Conservation (phyloP, 2,888 invertebrate genomes). For the Drosophila incognita region DNA sequence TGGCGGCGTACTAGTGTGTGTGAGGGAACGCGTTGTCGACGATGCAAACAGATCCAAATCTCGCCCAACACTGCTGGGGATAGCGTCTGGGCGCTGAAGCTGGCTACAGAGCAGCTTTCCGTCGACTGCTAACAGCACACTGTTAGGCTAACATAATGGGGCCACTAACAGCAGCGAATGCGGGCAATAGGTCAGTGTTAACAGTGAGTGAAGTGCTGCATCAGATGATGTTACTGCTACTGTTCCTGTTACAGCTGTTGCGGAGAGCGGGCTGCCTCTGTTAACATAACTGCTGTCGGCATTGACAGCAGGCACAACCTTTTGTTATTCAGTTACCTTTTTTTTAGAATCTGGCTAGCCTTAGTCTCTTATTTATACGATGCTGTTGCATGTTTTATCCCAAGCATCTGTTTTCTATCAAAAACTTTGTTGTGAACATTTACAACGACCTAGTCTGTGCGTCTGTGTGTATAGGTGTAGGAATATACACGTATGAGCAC, state of each 20-base stretch:
- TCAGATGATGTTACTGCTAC: slow-evolving; percentile 14
- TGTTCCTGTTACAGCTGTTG: slow-evolving; percentile 5
- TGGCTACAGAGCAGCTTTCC: slow-evolving; percentile 23
- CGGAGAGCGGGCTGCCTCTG: not conserved
- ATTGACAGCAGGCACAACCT: slow-evolving; percentile 24
- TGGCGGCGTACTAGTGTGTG: slow-evolving; percentile 26
- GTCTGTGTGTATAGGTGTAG: slow-evolving; percentile 26
- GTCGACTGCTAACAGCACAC: slow-evolving; percentile 26
- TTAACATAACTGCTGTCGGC: slow-evolving; percentile 12
- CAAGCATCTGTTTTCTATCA: slow-evolving; percentile 76
- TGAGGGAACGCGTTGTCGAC: slow-evolving; percentile 35
- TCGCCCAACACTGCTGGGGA: slow-evolving; percentile 74
- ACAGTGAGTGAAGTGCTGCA: slow-evolving; percentile 39
- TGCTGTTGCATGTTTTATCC: slow-evolving; percentile 71
- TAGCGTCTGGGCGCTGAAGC: slow-evolving; percentile 38
- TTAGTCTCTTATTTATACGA: slow-evolving; percentile 72
- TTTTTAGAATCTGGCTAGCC: slow-evolving; percentile 69
- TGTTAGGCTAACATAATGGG: slow-evolving; percentile 41
- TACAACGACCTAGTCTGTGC: slow-evolving; percentile 36
- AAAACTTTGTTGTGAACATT: slow-evolving; percentile 62
- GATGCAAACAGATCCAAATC: slow-evolving; percentile 73
- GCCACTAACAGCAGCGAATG: slow-evolving; percentile 31
- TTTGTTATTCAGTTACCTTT: slow-evolving; percentile 20
- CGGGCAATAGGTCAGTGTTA: slow-evolving; percentile 70
- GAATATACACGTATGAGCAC: slow-evolving; percentile 30